Evolutionary conservation across 2,888 invertebrate species (phyloP).

Genomic region (Trachelus troglodyta): DNA sequence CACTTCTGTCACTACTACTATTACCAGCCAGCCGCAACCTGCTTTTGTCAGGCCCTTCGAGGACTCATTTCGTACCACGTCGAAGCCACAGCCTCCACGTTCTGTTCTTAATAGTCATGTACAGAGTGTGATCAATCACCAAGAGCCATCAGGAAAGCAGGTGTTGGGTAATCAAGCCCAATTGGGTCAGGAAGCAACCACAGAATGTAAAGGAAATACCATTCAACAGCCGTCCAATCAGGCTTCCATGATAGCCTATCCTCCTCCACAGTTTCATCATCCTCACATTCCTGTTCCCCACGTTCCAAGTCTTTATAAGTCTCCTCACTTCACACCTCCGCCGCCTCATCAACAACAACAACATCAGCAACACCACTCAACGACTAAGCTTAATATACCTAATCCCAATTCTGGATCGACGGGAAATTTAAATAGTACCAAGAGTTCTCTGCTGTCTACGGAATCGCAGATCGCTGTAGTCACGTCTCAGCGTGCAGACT

Average conservation of each 20-base stretch:
- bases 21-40: slow-evolving; percentile 31
- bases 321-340: slow-evolving; percentile 45
- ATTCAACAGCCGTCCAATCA: slow-evolving; percentile 35
- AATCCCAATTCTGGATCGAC: neutral
- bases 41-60: slow-evolving; percentile 64
- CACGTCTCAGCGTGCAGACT: neutral
- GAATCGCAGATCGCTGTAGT: neutral
- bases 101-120: slow-evolving; percentile 49
- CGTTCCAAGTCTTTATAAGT: slow-evolving; percentile 53
- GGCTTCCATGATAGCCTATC: slow-evolving; percentile 38
- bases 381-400: slow-evolving; percentile 28
- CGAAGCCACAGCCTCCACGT: slow-evolving; percentile 48
- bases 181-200: slow-evolving; percentile 11
- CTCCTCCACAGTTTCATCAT: slow-evolving; percentile 50
- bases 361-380: slow-evolving; percentile 33
- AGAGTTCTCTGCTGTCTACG: neutral
- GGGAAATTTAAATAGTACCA: slow-evolving; percentile 10
- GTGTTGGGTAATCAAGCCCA: neutral
- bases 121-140: slow-evolving; percentile 47
- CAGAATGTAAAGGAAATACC: slow-evolving; percentile 27
- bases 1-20: slow-evolving; percentile 3
- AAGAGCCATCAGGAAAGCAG: slow-evolving; percentile 40
- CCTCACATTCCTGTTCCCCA: slow-evolving; percentile 54
- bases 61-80: slow-evolving; percentile 58
- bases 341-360: slow-evolving; percentile 33